A percentile compares a stretch with the other conserved stretches of the same genome.
These are phyloP conservation scores for Hippoglossus stenolepis DNA, from an alignment of 2,113 vertebrate genomes.

Conservation along the genomic window DNA sequence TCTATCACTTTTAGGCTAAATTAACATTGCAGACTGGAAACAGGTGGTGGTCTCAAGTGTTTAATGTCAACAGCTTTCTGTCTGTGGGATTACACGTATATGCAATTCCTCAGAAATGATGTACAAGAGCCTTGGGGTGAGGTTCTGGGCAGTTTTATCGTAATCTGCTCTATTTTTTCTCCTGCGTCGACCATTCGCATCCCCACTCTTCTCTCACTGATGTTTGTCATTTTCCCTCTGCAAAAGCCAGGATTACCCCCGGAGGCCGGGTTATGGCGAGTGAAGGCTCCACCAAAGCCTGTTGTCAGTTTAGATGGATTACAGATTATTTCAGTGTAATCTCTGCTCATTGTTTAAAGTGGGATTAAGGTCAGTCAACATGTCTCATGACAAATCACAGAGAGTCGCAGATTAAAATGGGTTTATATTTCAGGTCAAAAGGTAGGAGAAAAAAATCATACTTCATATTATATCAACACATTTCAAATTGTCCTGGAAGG, in stretches of 20 bases:
- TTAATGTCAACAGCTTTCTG: not conserved
- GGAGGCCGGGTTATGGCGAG: conserved; percentile 17
- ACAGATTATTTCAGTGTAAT: conserved; percentile 65
- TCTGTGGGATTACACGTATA: not conserved
- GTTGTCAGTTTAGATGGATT: conserved; percentile 66
- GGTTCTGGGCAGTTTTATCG: not conserved
- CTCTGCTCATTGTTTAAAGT: conserved; percentile 63
- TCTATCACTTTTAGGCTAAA: not conserved
- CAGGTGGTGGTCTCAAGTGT: not conserved
- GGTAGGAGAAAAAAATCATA: not conserved
- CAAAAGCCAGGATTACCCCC: conserved; percentile 29
- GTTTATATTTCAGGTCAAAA: conserved; percentile 16
- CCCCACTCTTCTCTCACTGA: too few relatives aligned
- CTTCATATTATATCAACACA: not conserved
- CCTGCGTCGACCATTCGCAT: not conserved
- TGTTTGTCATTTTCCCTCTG: conserved; percentile 7
- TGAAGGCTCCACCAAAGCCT: conserved; percentile 22
- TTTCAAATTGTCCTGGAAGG: not conserved
- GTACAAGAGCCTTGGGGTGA: conserved; percentile 6
- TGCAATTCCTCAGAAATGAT: conserved; percentile 17
- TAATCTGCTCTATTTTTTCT: conserved; percentile 18
- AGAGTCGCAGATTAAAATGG: conserved; percentile 35
- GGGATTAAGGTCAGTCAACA: conserved; percentile 50
- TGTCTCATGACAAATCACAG: conserved; percentile 20
- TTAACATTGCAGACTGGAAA: conserved; percentile 1